Evolutionary conservation across 2,888 invertebrate genomes (phyloP), one percentile per base, ranked within the genome.

Genomic region (Tenthredo livida): DNA sequence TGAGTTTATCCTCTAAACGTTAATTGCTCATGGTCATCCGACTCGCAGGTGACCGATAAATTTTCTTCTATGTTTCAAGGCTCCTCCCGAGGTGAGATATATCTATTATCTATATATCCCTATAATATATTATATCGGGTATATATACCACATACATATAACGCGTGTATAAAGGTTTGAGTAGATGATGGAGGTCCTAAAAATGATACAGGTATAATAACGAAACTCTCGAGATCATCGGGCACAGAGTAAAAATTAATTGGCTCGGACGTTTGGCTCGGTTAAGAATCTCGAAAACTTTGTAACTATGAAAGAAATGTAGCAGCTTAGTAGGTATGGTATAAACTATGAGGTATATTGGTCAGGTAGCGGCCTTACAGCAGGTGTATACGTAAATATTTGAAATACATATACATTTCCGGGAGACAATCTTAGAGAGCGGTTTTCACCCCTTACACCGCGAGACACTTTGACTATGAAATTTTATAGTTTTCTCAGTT

Each of bases 401-500:
- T 77, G 47, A 15, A 33, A 77, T 43, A 77, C 50, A 33, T 50
- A 77, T 43, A 77, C 50, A 33, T 50, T 54, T 17, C 0, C 33
- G 29, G 77, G 47, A 50, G 47, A 77, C 25, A 77, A 73, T 73
- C 9, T 73, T 73, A 2, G 25, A 21, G 54, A 21, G 54, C 2
- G 25, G 15, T 77, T 50, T 33, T 33, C 29, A 77, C 77, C 50
- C 47, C 29, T 50, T 50, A 17, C 21, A n/a, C n/a, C n/a, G n/a
- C 77, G 77, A 29, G 77, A 77, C 77, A 77, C 50, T 54, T 77
- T 77, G 33, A 77, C 54, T 77, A 17, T 0, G 43, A 73, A 73
- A 37, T 77, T 77, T 54, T 77, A 77, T 77, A 29, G 77, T 47
- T 77, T 80, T 80, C 29, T 21, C 25, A 12, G 58, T 83, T 83